Conservation (phyloP, 2,113 vertebrate genomes). For the Bucco capensis region DNA sequence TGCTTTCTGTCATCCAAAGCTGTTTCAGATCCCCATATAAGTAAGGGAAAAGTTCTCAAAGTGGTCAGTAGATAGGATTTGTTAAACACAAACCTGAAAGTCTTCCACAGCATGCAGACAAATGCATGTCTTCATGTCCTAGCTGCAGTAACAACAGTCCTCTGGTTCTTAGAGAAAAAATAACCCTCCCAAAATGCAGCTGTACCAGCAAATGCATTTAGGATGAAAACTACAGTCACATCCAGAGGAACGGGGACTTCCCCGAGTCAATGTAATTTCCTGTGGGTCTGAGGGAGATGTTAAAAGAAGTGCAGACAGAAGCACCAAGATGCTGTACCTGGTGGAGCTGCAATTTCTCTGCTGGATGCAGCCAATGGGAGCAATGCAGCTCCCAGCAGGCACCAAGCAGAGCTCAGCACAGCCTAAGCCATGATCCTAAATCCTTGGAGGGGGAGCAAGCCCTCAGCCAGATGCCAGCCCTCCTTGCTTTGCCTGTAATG, state of each 20-base stretch:
- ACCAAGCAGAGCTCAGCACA: accelerated
- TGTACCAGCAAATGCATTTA: not conserved
- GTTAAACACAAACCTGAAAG: not conserved
- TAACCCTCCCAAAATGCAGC: not conserved
- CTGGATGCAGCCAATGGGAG: not conserved
- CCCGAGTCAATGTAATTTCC: not conserved
- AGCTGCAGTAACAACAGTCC: not conserved
- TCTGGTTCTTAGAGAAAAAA: not conserved
- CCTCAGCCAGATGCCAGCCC: not conserved
- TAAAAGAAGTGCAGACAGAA: not conserved
- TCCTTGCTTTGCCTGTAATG: not conserved
- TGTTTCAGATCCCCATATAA: not conserved
- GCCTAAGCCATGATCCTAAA: accelerated
- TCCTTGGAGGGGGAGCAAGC: not conserved
- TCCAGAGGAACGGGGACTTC: not conserved
- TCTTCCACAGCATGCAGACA: not conserved
- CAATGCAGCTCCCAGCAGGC: accelerated
- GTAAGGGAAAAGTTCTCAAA: not conserved
- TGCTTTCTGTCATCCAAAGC: not conserved
- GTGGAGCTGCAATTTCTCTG: not conserved
- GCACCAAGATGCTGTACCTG: not conserved
- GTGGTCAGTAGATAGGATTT: not conserved
- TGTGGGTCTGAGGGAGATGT: not conserved
- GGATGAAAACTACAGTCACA: not conserved
- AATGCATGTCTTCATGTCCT: not conserved